phyloP scores from a whole-genome alignment of 2,888 invertebrate species.

The Lomographa bimaculata region DNA sequence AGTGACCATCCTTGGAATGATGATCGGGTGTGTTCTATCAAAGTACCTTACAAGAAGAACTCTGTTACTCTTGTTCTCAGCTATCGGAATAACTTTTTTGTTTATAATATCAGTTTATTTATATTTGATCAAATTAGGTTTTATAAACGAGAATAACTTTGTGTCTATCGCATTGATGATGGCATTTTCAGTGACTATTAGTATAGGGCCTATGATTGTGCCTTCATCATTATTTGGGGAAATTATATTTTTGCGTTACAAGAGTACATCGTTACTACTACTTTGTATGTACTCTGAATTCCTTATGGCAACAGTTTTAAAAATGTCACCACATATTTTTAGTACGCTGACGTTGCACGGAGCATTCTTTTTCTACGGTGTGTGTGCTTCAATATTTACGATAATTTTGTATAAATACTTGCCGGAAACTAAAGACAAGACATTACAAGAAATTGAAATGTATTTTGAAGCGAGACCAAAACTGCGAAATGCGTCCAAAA shows the following conservation, averaged over 20 bases:
- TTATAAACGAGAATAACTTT: slow-evolving; percentile 48
- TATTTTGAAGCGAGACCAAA: slow-evolving; percentile 41
- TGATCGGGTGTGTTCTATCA: slow-evolving; percentile 51
- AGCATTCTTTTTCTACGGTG: slow-evolving; percentile 49
- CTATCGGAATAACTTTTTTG: slow-evolving; percentile 49
- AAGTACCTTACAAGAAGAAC: slow-evolving; percentile 51
- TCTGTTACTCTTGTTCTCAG: slow-evolving; percentile 46
- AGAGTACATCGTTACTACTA: slow-evolving; percentile 47
- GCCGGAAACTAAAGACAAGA: slow-evolving; percentile 56
- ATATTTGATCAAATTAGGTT: slow-evolving; percentile 42
- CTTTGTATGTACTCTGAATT: slow-evolving; percentile 45
- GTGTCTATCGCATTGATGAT: slow-evolving; percentile 48
- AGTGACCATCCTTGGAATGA: slow-evolving; percentile 59
- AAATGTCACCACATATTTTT: slow-evolving; percentile 53
- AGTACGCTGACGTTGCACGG: slow-evolving; percentile 49
- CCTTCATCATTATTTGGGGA: slow-evolving; percentile 54
- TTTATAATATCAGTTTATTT: slow-evolving; percentile 54
- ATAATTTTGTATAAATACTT: slow-evolving; percentile 46
- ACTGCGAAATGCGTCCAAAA: slow-evolving; percentile 31
- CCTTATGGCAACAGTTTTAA: slow-evolving; percentile 48
- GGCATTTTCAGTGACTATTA: slow-evolving; percentile 53
- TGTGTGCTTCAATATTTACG: slow-evolving; percentile 46
- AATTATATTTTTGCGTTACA: slow-evolving; percentile 52
- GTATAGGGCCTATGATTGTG: slow-evolving; percentile 61
- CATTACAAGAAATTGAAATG: slow-evolving; percentile 50